Evolutionary conservation across 2,113 vertebrate genomes (phyloP).

Genomic region (Cygnus buccinator): DNA sequence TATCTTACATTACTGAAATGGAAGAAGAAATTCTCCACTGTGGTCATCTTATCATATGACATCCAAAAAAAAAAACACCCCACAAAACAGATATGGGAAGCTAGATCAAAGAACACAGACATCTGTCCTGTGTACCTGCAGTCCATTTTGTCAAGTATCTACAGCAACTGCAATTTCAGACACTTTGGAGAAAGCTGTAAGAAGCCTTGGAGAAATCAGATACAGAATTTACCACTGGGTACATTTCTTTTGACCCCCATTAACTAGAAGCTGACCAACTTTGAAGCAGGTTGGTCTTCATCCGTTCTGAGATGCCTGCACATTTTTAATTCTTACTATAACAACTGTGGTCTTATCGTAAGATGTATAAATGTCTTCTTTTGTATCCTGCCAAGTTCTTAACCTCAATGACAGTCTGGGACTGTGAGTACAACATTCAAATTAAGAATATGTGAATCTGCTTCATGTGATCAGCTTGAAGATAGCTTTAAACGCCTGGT

Average conservation of each 20-base stretch:
- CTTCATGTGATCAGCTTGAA: neutral
- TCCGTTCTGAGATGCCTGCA: neutral
- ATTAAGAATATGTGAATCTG: neutral
- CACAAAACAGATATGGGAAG: neutral
- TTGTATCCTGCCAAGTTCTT: conserved; percentile 1
- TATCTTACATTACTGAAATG: neutral
- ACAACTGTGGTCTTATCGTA: neutral
- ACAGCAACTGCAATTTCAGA: neutral
- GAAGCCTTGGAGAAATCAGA: neutral
- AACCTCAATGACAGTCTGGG: neutral
- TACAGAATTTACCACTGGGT: neutral
- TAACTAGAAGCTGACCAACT: conserved; percentile 2
- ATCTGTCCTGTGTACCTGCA: neutral
- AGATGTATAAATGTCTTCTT: neutral
- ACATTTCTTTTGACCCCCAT: neutral
- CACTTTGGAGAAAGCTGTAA: neutral
- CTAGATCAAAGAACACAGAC: neutral
- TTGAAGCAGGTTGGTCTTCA: neutral
- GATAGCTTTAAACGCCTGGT: neutral
- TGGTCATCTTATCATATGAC: neutral
- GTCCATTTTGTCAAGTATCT: neutral
- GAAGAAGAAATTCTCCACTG: neutral
- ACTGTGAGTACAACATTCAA: neutral
- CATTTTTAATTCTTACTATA: conserved; percentile 16
- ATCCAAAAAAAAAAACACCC: neutral